Conservation (phyloP, 2,113 vertebrate genomes). For the Sinosuthora webbiana region DNA sequence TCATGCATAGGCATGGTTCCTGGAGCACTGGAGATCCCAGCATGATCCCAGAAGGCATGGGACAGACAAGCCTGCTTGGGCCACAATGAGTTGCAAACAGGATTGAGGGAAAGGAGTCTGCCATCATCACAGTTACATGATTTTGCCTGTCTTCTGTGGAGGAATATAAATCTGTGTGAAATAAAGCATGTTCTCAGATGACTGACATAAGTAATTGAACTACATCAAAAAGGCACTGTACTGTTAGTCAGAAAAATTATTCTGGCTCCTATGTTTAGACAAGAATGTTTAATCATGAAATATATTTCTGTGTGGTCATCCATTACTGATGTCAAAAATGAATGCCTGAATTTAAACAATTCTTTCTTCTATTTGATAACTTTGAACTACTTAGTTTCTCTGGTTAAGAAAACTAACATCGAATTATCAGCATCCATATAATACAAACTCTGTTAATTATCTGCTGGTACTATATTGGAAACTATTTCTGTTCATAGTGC, state of each 20-base stretch:
- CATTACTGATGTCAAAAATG: not conserved
- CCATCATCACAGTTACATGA: not conserved
- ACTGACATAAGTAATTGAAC: not conserved
- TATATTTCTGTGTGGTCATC: not conserved
- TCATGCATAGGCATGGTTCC: fast-evolving
- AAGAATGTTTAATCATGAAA: not conserved
- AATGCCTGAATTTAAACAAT: conserved; percentile 11
- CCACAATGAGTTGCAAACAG: no score
- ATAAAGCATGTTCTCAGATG: not conserved
- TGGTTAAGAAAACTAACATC: not conserved
- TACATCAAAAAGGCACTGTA: not conserved
- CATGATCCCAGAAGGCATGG: not conserved
- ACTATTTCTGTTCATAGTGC: not conserved
- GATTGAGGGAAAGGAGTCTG: not conserved
- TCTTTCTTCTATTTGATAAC: not conserved
- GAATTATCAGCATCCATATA: not conserved
- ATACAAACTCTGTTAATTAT: not conserved
- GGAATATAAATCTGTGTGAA: not conserved
- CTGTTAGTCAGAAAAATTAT: not conserved
- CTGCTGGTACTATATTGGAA: not conserved
- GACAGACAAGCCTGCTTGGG: not conserved
- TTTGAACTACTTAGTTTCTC: not conserved
- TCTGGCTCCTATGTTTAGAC: not conserved
- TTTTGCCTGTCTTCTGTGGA: not conserved
- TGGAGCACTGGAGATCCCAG: not conserved